Conservation (phyloP, 2,113 vertebrate species). For the Ardeotis arabs region DNA sequence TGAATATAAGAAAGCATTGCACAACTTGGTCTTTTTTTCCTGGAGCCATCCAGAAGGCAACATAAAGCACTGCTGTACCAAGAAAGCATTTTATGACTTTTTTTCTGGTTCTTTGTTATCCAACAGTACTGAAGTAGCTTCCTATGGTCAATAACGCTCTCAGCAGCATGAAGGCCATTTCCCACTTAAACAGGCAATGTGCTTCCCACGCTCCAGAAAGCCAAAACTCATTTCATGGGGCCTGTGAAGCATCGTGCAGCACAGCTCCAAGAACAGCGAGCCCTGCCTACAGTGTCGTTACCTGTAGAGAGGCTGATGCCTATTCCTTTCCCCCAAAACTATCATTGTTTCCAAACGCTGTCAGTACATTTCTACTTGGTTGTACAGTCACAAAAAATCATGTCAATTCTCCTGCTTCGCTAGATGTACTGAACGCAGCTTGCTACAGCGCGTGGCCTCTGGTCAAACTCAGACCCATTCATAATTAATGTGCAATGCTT, state of each 20-base stretch:
- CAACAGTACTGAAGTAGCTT: not conserved
- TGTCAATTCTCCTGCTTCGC: not conserved
- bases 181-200: not conserved
- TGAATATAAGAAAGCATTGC: not conserved
- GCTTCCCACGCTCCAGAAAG: not conserved
- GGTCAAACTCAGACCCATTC: not conserved
- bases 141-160: not conserved
- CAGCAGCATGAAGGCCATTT: not conserved
- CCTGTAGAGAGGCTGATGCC: not conserved
- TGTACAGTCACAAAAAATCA: not conserved
- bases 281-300: not conserved
- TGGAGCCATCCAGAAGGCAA: not conserved
- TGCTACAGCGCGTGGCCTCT: not conserved
- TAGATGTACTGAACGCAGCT: not conserved
- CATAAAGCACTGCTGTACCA: not conserved
- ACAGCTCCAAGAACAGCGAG: not conserved
- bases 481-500: not conserved
- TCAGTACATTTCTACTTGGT: not conserved
- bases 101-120: not conserved
- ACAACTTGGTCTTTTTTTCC: not conserved
- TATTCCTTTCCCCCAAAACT: not conserved
- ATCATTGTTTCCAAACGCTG: not conserved
- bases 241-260: not conserved
- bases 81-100: not conserved
- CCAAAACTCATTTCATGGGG: not conserved